Conservation (phyloP, 2,888 invertebrate genomes). For the Ceraclea dissimilis region DNA sequence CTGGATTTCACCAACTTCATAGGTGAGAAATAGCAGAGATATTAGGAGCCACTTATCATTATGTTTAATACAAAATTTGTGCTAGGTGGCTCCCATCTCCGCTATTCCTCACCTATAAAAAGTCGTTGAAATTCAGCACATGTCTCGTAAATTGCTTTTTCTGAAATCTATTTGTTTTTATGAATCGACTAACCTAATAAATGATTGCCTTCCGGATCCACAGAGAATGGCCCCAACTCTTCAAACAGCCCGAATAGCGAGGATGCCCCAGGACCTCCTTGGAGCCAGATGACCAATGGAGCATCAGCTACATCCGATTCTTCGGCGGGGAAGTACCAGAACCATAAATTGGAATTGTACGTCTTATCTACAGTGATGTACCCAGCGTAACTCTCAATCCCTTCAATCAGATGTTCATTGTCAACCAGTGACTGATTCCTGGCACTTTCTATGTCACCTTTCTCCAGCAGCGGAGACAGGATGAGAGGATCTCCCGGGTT, state of each 20-base stretch:
- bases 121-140: too few species aligned
- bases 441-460: constrained; percentile 46
- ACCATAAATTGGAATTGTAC: constrained; percentile 72
- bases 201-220: constrained; percentile 34
- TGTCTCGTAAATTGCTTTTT: too few species aligned
- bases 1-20: too few species aligned
- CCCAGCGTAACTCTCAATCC: constrained; percentile 43
- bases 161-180: too few species aligned
- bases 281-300: constrained; percentile 53
- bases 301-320: constrained; percentile 43
- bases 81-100: too few species aligned
- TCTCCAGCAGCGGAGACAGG: constrained; percentile 48
- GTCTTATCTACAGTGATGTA: constrained; percentile 63
- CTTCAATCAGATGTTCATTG: constrained; percentile 37
- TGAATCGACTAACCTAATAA: constrained; percentile 14
- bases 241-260: constrained; percentile 52
- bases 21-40: too few species aligned
- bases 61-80: too few species aligned
- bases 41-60: too few species aligned
- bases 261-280: constrained; percentile 53
- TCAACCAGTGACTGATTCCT: constrained; percentile 41
- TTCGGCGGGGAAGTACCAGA: constrained; percentile 77
- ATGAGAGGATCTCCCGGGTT: constrained; percentile 46
- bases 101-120: too few species aligned
- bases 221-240: constrained; percentile 56